These are phyloP conservation scores for Campopleginae sp. DNA, from an alignment of 2,888 invertebrate species.

Conservation along the genomic window DNA sequence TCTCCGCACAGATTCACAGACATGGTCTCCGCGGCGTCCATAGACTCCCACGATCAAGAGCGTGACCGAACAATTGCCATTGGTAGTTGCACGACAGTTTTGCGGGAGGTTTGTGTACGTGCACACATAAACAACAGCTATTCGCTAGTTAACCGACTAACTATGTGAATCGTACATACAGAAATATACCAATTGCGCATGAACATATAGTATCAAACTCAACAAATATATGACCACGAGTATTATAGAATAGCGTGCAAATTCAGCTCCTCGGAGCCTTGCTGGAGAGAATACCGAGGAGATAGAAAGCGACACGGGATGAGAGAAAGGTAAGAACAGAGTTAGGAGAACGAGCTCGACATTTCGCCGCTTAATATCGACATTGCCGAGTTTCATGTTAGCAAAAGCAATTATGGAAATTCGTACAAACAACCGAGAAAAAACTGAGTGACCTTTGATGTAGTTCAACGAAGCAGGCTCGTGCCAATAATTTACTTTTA, in stretches of 20 bases:
- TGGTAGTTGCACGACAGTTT: conserved; percentile 50
- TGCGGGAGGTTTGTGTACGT: conserved; percentile 18
- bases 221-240: neutral
- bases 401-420: conserved; percentile 35
- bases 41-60: conserved; percentile 74
- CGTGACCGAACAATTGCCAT: conserved; percentile 76
- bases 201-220: conserved; percentile 7
- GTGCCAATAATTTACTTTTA: neutral
- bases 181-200: conserved; percentile 27
- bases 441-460: neutral
- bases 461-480: neutral
- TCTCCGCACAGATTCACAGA: conserved; percentile 52
- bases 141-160: conserved; percentile 41
- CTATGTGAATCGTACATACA: conserved; percentile 31
- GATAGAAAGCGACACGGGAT: conserved; percentile 71
- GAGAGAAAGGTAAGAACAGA: conserved; percentile 73
- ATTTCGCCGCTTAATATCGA: conserved; percentile 65
- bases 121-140: conserved; percentile 48
- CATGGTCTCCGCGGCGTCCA: conserved; percentile 31
- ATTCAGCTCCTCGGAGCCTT: conserved; percentile 25
- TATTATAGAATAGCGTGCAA: conserved; percentile 19
- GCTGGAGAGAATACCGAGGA: conserved; percentile 58
- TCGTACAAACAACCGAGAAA: conserved; percentile 15
- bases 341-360: conserved; percentile 73
- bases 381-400: conserved; percentile 72